A percentile compares a stretch with the other conserved stretches of the same genome.
These are phyloP conservation scores for Bucco capensis DNA, from an alignment of 2,113 vertebrate species.

Conservation along the genomic window DNA sequence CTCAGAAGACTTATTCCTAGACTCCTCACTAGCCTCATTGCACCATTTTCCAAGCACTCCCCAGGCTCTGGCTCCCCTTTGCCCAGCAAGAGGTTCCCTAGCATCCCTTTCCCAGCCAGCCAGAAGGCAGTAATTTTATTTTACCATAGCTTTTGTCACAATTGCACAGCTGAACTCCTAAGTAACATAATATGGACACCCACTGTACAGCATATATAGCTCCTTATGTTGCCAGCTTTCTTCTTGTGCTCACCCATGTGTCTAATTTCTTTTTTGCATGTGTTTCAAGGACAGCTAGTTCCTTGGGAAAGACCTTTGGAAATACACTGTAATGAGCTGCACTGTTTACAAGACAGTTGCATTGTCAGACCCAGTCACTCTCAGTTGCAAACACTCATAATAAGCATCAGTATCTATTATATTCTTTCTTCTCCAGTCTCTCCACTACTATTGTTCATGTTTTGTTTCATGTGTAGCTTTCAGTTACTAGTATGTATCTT, in stretches of 20 bases:
- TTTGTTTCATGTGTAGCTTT: not conserved
- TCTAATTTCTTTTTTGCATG: not conserved
- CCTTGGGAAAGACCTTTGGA: not conserved
- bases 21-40: too few species aligned
- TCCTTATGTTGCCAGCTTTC: not conserved
- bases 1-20: too few species aligned
- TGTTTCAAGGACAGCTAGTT: not conserved
- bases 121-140: not conserved
- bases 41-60: accelerated
- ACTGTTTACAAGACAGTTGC: not conserved
- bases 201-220: accelerated
- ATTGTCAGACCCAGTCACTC: not conserved
- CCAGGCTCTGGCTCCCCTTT: not conserved
- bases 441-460: not conserved
- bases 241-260: not conserved
- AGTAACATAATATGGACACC: not conserved
- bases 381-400: not conserved
- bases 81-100: not conserved
- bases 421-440: not conserved
- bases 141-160: not conserved
- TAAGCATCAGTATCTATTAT: not conserved
- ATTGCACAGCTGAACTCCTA: not conserved
- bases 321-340: not conserved
- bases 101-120: not conserved
- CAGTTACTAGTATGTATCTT: not conserved